Evolutionary conservation across 2,797 vertebrate species (phyloP), one percentile per base, ranked within the genome.

Genomic region (Galago senegalensis): DNA sequence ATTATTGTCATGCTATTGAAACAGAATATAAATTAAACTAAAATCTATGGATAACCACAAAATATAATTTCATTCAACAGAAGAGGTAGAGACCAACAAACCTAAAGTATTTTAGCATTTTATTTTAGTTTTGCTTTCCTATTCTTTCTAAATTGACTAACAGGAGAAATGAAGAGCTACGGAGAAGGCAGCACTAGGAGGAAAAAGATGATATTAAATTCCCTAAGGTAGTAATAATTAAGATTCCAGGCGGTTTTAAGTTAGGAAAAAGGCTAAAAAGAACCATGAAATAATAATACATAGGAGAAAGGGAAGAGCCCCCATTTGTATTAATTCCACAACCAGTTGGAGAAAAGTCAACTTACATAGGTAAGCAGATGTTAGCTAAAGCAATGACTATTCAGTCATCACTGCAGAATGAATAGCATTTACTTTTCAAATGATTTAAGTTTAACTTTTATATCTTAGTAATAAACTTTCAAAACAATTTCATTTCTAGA

Each of bases 51-150:
- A 86, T 85, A 76, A 84, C 6, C 17, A 69, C 25, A 67, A 90
- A 94, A 95, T 85, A 61, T 25, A 79, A 29, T 81, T 89, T 67
- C 85, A 86, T 70, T 70, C 60, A 91, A 88, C 31, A 85, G n/a
- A 69, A 84, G 49, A 91, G 58, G 49, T 12, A 84, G 23, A 93
- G 12, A 70, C 43, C 29, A 96, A 93, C 17, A 87, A 90, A 76
- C 25, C 14, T 89, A 83, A 89, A 73, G 14, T 25, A 85, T 60
- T 63, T 93, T 9, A 75, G 73, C 29, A 95, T 49, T 92, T 95
- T 75, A 79, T 73, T 89, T 94, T 89, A 77, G n/a, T 77, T 96
- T 77, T 83, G 46, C 29, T 69, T 16, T 85, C 31, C 34, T 76
- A 87, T 96, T 80, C 58, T 46, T 95, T 89, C 61, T 85, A 31